Percentiles rank a stretch among this genome's conserved stretches.
Evolutionary conservation across 2,113 vertebrate species (phyloP).

Genomic region (Cercopithecus mona): DNA sequence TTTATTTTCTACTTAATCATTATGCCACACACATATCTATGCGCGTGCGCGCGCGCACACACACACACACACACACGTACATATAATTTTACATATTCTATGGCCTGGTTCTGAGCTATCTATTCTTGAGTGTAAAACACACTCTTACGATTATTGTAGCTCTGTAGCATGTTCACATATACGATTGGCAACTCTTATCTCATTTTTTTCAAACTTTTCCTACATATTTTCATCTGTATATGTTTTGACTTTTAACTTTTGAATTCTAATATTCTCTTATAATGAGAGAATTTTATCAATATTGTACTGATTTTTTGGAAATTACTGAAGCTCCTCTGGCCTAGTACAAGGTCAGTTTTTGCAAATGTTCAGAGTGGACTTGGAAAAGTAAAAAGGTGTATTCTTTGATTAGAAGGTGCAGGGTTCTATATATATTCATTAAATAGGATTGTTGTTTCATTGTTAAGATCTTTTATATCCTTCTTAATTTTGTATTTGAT

Average conservation of each 20-base stretch:
- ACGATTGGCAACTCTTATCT: background rate
- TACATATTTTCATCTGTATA: background rate
- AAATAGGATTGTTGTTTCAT: background rate
- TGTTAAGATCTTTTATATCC: background rate
- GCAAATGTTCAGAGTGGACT: background rate
- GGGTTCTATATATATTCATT: background rate
- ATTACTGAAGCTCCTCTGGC: background rate
- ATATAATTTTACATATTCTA: background rate
- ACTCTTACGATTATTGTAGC: background rate
- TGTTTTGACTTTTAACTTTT: background rate
- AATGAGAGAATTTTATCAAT: background rate
- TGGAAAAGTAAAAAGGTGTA: background rate
- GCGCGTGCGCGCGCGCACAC: too few relatives aligned
- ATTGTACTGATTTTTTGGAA: background rate
- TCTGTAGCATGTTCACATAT: background rate
- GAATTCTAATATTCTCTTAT: background rate
- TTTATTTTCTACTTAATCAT: background rate
- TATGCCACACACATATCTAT: background rate
- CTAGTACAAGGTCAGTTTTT: background rate
- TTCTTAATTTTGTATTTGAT: background rate
- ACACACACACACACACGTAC: background rate
- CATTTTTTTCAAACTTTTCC: background rate
- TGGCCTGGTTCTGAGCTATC: background rate
- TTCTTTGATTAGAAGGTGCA: background rate
- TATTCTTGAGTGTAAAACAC: background rate